Conservation (phyloP, 2,113 vertebrate genomes). For the Nothocercus julius region DNA sequence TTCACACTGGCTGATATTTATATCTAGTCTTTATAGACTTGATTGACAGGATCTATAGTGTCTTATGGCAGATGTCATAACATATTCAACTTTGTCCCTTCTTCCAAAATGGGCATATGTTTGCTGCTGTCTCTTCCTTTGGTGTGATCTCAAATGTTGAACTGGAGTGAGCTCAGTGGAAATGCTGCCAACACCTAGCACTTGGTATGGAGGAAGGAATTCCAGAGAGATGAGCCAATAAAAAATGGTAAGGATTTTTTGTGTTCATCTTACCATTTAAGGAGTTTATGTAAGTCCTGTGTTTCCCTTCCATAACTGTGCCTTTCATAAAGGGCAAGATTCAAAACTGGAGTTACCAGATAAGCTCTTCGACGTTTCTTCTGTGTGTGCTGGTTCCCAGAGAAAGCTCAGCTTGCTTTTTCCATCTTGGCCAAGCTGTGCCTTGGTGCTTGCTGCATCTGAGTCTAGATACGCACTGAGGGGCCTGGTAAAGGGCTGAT, state of each 20-base stretch:
- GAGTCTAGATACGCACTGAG: neutral
- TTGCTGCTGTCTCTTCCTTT: neutral
- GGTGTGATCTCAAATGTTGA: neutral
- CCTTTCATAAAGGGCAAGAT: neutral
- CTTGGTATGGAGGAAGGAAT: neutral
- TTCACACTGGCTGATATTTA: neutral
- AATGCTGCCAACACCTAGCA: neutral
- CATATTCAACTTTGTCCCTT: neutral
- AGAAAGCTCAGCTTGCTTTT: neutral
- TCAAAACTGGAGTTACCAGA: neutral
- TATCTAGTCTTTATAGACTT: neutral
- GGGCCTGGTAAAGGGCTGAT: neutral
- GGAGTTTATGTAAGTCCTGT: neutral
- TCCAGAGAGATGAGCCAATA: neutral
- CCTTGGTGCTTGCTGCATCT: neutral
- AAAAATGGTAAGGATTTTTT: neutral
- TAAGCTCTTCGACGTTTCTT: neutral
- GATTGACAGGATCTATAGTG: neutral
- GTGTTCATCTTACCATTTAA: conserved; percentile 11
- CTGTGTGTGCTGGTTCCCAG: neutral
- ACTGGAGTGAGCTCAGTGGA: neutral
- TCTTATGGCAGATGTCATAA: conserved; percentile 43
- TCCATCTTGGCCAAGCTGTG: neutral
- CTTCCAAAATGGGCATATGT: conserved; percentile 14
- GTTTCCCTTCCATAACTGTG: neutral